Conservation (phyloP, 2,888 invertebrate genomes). For the Drosophila nigritarsus region DNA sequence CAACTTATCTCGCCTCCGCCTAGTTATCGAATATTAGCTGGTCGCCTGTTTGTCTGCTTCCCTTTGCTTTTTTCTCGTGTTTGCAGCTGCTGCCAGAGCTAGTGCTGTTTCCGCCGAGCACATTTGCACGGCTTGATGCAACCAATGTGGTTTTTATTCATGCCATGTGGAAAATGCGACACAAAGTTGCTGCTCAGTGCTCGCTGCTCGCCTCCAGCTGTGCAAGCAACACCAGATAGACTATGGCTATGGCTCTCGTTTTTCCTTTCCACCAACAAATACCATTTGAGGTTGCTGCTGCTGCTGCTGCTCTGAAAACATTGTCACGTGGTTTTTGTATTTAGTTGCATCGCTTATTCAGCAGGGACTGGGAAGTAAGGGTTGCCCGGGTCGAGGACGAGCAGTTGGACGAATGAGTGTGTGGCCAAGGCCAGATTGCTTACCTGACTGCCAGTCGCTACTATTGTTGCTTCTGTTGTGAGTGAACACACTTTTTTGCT, state of each 20-base stretch:
- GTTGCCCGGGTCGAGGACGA: slow-evolving; percentile 18
- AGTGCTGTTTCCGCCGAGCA: slow-evolving; percentile 16
- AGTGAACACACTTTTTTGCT: slow-evolving; percentile 30
- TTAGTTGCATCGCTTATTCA: slow-evolving; percentile 60
- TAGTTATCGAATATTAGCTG: slow-evolving; percentile 43
- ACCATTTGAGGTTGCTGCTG: slow-evolving; percentile 19
- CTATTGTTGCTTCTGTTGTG: slow-evolving; percentile 17
- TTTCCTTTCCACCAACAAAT: slow-evolving; percentile 10
- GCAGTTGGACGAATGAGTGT: slow-evolving; percentile 8
- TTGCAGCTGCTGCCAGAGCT: slow-evolving; percentile 6
- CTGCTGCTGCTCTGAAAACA: slow-evolving; percentile 57
- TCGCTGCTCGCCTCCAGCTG: slow-evolving; percentile 10
- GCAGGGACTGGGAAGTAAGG: slow-evolving; percentile 9
- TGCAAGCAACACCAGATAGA: slow-evolving; percentile 26
- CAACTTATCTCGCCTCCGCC: slow-evolving; percentile 54
- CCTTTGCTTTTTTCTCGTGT: slow-evolving; percentile 7
- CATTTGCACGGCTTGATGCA: slow-evolving; percentile 49
- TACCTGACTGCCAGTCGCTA: slow-evolving; percentile 44
- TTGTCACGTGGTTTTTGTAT: slow-evolving; percentile 80
- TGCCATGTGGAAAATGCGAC: slow-evolving; percentile 42
- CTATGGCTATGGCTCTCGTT: slow-evolving; percentile 11
- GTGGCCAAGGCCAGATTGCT: slow-evolving; percentile 55
- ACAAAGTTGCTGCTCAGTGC: slow-evolving; percentile 29
- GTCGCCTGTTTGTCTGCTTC: slow-evolving; percentile 2
- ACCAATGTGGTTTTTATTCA: slow-evolving; percentile 60